Evolutionary conservation across 2,797 vertebrate species (phyloP), one percentile per base, ranked within the genome.

Genomic region (Xenopus petersii): DNA sequence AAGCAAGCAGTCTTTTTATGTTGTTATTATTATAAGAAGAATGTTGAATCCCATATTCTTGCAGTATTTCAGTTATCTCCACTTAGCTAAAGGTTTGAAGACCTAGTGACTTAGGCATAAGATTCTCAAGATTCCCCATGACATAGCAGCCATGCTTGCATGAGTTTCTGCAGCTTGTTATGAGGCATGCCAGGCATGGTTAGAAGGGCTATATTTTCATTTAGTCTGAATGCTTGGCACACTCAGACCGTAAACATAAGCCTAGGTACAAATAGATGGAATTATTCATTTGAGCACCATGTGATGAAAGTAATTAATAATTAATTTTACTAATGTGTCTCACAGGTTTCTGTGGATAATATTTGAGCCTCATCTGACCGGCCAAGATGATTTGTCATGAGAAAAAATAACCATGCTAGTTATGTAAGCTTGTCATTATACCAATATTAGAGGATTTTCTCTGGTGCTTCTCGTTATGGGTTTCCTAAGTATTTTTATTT

Each of bases 161-260:
- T 89, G 92, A 89, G 92, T 93, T 94, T 93, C 94, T 94, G 87
- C 93, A 93, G 95, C 95, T 96, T 95, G 95, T 96, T 94, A 93
- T 90, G 91, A 87, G 85, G 87, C 90, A 99, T 99, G 94, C 96
- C 95, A 1, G 21, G 82, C 93, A 75, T 94, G 92, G 90, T 92
- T 97, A 85, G 80, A 85, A 81, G 83, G 93, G 91, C 92, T 96
- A 93, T 93, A 94, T 97, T 98, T 97, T 95, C 93, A 96, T 95
- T 96, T 93, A 94, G 92, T 92, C 93, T 93, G 92, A 91, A 94
- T 95, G 92, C 90, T 93, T 97, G 95, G 94, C 94, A 95, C 92
- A 89, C 90, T 89, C 74, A n/a, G 85, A 88, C 80, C 77, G 87
- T 93, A 94, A 94, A 94, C 91, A 91, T 92, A 93, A 93, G 91